phyloP scores from a whole-genome alignment of 2,888 invertebrate species.

The Lochmaea crataegi region DNA sequence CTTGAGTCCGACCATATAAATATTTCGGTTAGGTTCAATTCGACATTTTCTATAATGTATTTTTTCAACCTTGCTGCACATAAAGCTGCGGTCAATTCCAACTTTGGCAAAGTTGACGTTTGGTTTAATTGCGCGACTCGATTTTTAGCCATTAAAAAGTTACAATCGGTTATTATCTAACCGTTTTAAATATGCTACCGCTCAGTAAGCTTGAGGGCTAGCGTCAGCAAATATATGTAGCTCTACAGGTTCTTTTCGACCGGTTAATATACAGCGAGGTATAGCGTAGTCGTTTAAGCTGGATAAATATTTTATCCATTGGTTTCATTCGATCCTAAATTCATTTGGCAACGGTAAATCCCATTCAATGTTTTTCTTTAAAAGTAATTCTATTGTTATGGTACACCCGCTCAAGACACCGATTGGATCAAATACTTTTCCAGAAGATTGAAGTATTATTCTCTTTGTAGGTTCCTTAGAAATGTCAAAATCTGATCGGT shows the following conservation, averaged over 20 bases:
- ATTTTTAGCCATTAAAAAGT: not conserved
- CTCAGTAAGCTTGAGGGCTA: not conserved
- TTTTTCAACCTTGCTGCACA: conserved; percentile 9
- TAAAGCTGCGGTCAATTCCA: conserved; percentile 11
- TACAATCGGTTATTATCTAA: not conserved
- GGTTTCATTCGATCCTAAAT: not conserved
- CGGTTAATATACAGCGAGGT: not conserved
- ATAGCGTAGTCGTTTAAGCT: too few species aligned
- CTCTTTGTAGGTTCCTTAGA: not conserved
- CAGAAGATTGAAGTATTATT: not conserved
- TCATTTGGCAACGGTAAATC: not conserved
- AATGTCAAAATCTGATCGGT: not conserved
- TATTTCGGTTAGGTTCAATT: not conserved
- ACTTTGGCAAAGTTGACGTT: not conserved
- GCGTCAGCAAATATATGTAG: not conserved
- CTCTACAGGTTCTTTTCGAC: not conserved
- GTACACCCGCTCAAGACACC: too few species aligned
- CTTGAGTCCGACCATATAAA: conserved; percentile 1
- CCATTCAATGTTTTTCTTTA: too few species aligned
- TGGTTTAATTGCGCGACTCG: not conserved
- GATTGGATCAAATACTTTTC: too few species aligned
- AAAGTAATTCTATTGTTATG: too few species aligned
- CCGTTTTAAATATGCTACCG: not conserved
- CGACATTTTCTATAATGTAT: not conserved
- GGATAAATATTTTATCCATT: too few species aligned